Evolutionary conservation across 2,113 vertebrate species (phyloP), one percentile per base, ranked within the genome.

Genomic region (Coracopsis vasa): DNA sequence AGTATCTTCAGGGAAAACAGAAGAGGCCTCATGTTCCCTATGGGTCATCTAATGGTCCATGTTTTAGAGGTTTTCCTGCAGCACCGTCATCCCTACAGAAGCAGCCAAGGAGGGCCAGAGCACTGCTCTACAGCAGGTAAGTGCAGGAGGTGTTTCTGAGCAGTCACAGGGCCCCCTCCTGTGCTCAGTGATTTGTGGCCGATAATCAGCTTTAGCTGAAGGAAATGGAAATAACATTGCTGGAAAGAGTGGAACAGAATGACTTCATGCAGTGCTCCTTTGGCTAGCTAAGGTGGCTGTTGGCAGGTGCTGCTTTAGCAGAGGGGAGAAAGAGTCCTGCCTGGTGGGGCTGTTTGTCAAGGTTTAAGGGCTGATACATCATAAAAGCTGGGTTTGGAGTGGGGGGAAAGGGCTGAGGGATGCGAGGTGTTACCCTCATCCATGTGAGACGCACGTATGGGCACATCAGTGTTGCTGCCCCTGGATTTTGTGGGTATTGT

Each of bases 381-480:
- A 10, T 5, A 51, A 47, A 4, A 77, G 6, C 11, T 29, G 33
- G 4, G 11, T 1, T 44, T 69, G 28, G 8, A 13, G 53, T 24
- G 6, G 13, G 41, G 56, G 20, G 3, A 7, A 7, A 28, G 45
- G 23, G 10, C 48, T n/a, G 88, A 39, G 20, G 13, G 7, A 4
- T 54, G 54, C 3, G 7, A 31, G 39, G 12, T 19, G 48, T 44
- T 48, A 12, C 27, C n/a, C 31, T 54, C 2, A 2, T 14, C 31
- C 28, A 9, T 20, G 29, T 35, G 42, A 64, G 23, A 44, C 23
- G 27, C 27, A 5, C 9, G 1, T 6, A 51, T 7, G 14, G 50
- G 29, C 13, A n/a, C 0, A 0, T 9, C 19, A 11, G n/a, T 1
- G 2, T 16, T 18, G 44, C 37, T 72, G 39, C 13, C 6, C 11